Conservation (phyloP, 2,888 invertebrate genomes). For the Nemotelus pantherinus region DNA sequence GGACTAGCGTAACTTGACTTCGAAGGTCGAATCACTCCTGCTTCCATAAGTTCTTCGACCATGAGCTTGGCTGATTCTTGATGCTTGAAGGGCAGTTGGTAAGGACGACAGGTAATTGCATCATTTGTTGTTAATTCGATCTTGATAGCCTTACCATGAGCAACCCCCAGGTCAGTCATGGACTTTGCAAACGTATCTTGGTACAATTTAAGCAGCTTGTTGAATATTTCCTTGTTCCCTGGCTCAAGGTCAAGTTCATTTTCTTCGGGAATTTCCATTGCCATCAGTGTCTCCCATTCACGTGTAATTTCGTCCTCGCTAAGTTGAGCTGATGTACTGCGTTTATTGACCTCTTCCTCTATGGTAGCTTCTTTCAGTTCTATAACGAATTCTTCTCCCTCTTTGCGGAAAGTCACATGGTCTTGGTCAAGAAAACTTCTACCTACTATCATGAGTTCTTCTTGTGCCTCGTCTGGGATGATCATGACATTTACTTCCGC, state of each 20-base stretch:
- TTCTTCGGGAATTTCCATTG: not conserved
- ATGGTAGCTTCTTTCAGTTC: not conserved
- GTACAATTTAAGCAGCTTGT: not conserved
- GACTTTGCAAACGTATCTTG: not conserved
- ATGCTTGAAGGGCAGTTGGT: not conserved
- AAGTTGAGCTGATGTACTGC: not conserved
- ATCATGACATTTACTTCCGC: not conserved
- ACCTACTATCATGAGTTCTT: not conserved
- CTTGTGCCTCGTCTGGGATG: not conserved
- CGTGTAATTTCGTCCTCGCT: not conserved
- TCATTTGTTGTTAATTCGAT: not conserved
- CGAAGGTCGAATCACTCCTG: not conserved
- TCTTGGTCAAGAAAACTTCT: not conserved
- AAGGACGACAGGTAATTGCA: not conserved
- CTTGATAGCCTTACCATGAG: not conserved
- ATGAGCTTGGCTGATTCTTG: not conserved
- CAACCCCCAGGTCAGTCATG: not conserved
- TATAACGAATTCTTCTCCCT: not conserved
- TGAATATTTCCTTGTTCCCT: no score
- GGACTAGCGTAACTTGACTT: not conserved
- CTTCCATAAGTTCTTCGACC: not conserved
- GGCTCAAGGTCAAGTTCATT: not conserved
- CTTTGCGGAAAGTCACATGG: not conserved
- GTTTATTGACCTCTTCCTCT: not conserved
- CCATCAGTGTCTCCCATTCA: not conserved